Conservation (phyloP, 2,113 vertebrate genomes). For the Caranx melampygus region DNA sequence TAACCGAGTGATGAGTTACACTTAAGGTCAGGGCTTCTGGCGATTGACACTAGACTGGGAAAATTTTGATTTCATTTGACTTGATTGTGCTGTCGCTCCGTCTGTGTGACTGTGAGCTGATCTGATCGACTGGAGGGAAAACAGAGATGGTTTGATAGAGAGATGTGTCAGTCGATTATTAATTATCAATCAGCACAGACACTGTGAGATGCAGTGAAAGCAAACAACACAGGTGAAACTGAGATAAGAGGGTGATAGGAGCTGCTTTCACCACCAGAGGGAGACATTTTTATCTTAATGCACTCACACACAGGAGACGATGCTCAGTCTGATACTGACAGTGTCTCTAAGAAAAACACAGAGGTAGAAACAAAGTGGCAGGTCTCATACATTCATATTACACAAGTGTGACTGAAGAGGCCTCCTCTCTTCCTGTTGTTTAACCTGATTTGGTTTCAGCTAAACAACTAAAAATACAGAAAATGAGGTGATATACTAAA, state of each 20-base stretch:
- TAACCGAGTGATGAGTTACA: constrained; percentile 64
- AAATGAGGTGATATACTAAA: too few species aligned
- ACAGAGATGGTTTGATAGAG: constrained; percentile 1
- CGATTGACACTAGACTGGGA: constrained; percentile 5
- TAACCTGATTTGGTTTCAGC: background rate
- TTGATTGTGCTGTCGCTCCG: background rate
- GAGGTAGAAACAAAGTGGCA: background rate
- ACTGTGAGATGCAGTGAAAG: background rate
- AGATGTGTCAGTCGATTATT: background rate
- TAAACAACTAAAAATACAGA: background rate
- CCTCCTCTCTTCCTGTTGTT: background rate
- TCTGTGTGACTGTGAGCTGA: background rate
- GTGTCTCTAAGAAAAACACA: too few species aligned
- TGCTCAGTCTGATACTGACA: too few species aligned
- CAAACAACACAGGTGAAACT: background rate
- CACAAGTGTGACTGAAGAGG: background rate
- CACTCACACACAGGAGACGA: background rate
- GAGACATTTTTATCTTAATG: constrained; percentile 54
- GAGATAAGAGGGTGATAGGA: background rate
- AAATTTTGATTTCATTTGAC: constrained; percentile 23
- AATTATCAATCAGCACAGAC: background rate
- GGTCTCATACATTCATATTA: background rate
- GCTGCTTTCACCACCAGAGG: constrained; percentile 64
- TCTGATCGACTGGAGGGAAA: background rate
- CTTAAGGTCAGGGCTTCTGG: constrained; percentile 53